phyloP scores from a whole-genome alignment of 1,140 invertebrate genomes.

The Pseudomyrmex gracilis region DNA sequence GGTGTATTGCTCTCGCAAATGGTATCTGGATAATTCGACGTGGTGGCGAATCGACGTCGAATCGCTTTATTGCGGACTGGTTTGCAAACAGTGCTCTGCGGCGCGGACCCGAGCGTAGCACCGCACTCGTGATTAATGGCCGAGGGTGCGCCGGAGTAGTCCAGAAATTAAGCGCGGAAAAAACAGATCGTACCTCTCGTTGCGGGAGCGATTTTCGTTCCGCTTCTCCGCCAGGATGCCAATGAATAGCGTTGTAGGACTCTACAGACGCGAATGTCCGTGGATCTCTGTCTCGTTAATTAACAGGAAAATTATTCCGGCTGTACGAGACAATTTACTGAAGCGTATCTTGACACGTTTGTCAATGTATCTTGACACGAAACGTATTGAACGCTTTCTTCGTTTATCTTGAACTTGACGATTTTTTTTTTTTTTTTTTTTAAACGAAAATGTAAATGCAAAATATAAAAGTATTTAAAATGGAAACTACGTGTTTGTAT shows the following conservation, averaged over 20 bases:
- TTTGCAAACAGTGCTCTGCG: slow-evolving; percentile 62
- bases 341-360: not conserved
- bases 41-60: slow-evolving; percentile 54
- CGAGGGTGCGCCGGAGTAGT: slow-evolving; percentile 27
- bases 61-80: slow-evolving; percentile 61
- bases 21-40: slow-evolving; percentile 57
- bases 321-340: not conserved
- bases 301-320: slow-evolving; percentile 47
- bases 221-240: slow-evolving; percentile 19
- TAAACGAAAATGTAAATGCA: not conserved
- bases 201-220: slow-evolving; percentile 39
- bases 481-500: not conserved
- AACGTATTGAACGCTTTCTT: not conserved
- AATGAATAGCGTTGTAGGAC: slow-evolving; percentile 31
- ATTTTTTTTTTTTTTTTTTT: not conserved
- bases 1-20: slow-evolving; percentile 54
- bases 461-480: not conserved
- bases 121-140: slow-evolving; percentile 57
- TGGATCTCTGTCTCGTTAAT: slow-evolving; percentile 23
- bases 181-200: slow-evolving; percentile 57
- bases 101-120: slow-evolving; percentile 54
- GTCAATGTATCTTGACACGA: no score
- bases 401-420: not conserved
- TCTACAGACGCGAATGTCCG: not conserved
- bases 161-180: slow-evolving; percentile 42